phyloP scores from a whole-genome alignment of 2,888 invertebrate genomes.

The Drosophila subsilvestris region DNA sequence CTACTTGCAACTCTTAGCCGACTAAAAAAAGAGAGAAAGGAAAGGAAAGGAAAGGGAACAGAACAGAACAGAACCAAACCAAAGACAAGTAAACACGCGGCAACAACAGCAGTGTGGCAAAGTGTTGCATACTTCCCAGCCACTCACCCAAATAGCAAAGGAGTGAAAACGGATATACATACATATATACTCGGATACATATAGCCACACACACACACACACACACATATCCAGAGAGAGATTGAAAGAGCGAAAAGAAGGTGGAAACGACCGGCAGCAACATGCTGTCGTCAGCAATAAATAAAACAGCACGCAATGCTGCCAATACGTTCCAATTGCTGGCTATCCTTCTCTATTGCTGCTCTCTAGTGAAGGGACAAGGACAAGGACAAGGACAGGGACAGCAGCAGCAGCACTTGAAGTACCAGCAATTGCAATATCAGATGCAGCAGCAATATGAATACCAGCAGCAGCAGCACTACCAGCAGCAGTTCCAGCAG shows the following conservation, averaged over 20 bases:
- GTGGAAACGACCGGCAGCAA: conserved; percentile 39
- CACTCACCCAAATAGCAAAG: conserved; percentile 16
- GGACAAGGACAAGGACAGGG: conserved; percentile 49
- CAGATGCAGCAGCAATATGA: conserved; percentile 78
- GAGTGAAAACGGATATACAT: conserved; percentile 25
- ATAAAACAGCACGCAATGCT: conserved; percentile 49
- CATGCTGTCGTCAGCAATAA: conserved; percentile 57
- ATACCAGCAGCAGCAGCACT: conserved; percentile 75
- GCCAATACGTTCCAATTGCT: conserved; percentile 67
- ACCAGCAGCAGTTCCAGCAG: conserved; percentile 71
- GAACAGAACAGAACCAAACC: conserved; percentile 14
- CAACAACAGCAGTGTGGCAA: conserved; percentile 24
- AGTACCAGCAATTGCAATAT: conserved; percentile 75
- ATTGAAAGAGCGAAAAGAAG: conserved; percentile 13
- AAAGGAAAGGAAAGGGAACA: too few relatives aligned
- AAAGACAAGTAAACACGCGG: conserved; percentile 25
- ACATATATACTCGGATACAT: conserved; percentile 3
- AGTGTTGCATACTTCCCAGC: conserved; percentile 62
- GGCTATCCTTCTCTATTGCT: conserved; percentile 64
- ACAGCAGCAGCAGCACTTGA: conserved; percentile 62
- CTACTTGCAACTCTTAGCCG: conserved; percentile 42
- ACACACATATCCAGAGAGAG: not conserved
- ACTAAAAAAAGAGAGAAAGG: conserved; percentile 4
- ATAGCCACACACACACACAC: conserved; percentile 4
- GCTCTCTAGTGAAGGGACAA: conserved; percentile 66